Base-by-base conservation (phyloP, 2,113 vertebrate species). In the Grammomys surdaster region DNA sequence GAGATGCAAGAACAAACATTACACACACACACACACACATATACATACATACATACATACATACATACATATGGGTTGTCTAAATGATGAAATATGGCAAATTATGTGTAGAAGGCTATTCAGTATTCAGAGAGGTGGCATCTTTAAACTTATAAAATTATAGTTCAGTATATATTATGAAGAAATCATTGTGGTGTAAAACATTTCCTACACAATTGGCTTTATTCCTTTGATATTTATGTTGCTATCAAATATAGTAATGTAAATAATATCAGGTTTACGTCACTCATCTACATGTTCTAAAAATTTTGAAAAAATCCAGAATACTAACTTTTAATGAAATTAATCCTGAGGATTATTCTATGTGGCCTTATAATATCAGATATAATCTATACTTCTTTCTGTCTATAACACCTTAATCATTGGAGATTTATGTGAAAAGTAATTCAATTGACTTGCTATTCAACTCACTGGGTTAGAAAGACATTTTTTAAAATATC, bases 401-500 rank as follows among this genome's bases (percentile, higher is more conserved):
- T 69, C 54, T 91, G 9, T 7, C 31, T 72, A 0, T 69, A 86
- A 73, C 48, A 92, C 9, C 60, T 33, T 69, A 78, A 87, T 90
- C 16, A 43, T n/a, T 94, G 31, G 24, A 70, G 22, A 85, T 80
- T 85, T 95, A 65, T 84, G 48, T 11, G 0, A 51, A 95, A 81
- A 58, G n/a, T 56, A 96, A 73, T 94, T 97, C 88, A 89, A 54
- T 60, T 86, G 40, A 63, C 78, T 90, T 90, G n/a, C 4, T 88
- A 7, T 90, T 81, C 65, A 94, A 93, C 20, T 95, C 72, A 94
- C 28, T 94, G 51, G 4, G 5, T 48, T 90, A 92, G 65, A 95
- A 97, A 90, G 81, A 77, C 5, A 46, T 73, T 95, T 92, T 92
- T 92, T 0, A 67, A 98, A 95, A 73, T 12, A 88, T 56, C 70